phyloP scores from a whole-genome alignment of 2,888 invertebrate species.

The Melinaea menophilus region DNA sequence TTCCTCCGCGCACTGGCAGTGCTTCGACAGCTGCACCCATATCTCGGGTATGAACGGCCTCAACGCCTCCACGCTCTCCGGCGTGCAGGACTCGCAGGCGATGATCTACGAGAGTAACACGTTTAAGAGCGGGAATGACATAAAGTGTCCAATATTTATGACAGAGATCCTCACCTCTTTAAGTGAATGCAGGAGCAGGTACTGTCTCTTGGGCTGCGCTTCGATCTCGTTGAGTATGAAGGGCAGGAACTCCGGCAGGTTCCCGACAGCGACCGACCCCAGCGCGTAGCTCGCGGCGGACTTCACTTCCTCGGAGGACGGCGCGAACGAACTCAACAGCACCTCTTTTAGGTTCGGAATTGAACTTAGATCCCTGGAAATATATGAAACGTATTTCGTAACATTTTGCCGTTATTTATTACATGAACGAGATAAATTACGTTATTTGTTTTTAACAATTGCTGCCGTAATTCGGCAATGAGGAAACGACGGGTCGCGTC shows the following conservation, averaged over 20 bases:
- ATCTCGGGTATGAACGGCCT: slow-evolving; percentile 91
- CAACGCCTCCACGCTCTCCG: slow-evolving; percentile 85
- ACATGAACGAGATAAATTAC: too few species aligned
- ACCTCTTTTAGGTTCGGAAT: slow-evolving; percentile 86
- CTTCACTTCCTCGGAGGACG: slow-evolving; percentile 97
- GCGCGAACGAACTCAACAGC: slow-evolving; percentile 91
- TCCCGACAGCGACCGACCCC: slow-evolving; percentile 97
- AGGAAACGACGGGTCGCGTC: too few species aligned
- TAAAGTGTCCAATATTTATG: background rate
- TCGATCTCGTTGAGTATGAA: slow-evolving; percentile 96
- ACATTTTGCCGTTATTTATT: background rate
- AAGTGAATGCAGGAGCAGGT: slow-evolving; percentile 95
- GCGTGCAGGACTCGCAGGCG: slow-evolving; percentile 86
- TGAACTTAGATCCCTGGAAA: slow-evolving; percentile 85
- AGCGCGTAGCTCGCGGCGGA: slow-evolving; percentile 98
- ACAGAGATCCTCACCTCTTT: slow-evolving; percentile 85
- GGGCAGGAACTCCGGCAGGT: slow-evolving; percentile 94
- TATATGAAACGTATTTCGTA: background rate
- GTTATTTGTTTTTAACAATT: too few species aligned
- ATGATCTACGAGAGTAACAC: slow-evolving; percentile 80
- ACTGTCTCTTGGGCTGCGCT: slow-evolving; percentile 95
- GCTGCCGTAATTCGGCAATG: too few species aligned
- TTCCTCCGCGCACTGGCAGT: slow-evolving; percentile 98
- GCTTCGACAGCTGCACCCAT: slow-evolving; percentile 94
- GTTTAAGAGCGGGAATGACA: background rate